Evolutionary conservation across 1,140 invertebrate species (phyloP), one percentile per base, ranked within the genome.

Genomic region (Caerostris darwini): DNA sequence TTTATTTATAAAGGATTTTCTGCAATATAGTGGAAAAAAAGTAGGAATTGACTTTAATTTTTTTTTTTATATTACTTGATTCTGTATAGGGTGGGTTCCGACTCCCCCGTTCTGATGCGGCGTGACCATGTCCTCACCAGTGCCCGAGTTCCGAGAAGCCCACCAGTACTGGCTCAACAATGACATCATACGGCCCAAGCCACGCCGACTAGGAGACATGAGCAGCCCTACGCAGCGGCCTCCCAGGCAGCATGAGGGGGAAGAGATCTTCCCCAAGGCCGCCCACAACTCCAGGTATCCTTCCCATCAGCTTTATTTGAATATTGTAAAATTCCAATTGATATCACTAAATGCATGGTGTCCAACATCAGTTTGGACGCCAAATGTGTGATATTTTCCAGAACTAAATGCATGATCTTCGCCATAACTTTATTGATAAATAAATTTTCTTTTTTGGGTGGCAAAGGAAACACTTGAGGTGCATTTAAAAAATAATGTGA

Each of bases 161-260:
- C 97, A 97, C 95, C 97, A 97, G 95, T 96, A 97, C 95, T 97
- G 97, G 94, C 97, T 97, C 96, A 97, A 97, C 90, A 97, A 97
- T 94, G 98, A 98, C 96, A 98, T 98, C 95, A 97, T 98, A 90
- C 96, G 98, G 95, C 98, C 98, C 10, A 98, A 98, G 96, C 98
- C 98, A 5, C 97, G 98, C 14, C 86, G 95, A 17, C 56, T 95
- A 61, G 93, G 93, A 90, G 94, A 94, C 67, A 94, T 94, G 88
- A 95, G 93, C 87, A 82, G 82, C 94, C 94, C 83, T 10, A 88
- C 54, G 59, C 81, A 93, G 93, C 34, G 94, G 53, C 14, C 94
- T 94, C 14, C 69, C 6, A 90, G 67, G 17, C 77, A 90, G 12
- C 83, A 83, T 50, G 85, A 94, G 3, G 69, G 57, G 56, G 94